Evolutionary conservation across 2,888 invertebrate genomes (phyloP).

Genomic region (Cerastis leucographa): DNA sequence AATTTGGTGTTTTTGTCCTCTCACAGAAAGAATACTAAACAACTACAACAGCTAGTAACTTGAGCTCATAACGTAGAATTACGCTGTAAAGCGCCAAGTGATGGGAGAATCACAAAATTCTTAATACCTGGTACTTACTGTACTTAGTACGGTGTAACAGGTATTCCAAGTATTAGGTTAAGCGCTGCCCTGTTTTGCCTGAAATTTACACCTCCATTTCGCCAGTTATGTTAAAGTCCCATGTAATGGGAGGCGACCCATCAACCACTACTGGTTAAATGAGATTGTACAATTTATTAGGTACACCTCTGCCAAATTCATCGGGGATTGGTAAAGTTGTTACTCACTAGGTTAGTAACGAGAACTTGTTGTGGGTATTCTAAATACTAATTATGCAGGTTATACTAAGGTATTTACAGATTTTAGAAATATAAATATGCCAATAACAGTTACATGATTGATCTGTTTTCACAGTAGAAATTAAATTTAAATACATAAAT

Average conservation of each 20-base stretch:
- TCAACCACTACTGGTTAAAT: neutral
- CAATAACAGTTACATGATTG: slow-evolving; percentile 18
- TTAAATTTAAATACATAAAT: slow-evolving; percentile 33
- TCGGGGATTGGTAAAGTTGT: neutral
- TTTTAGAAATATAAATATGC: slow-evolving; percentile 18
- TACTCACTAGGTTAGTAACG: neutral
- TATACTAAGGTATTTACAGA: neutral
- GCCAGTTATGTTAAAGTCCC: neutral
- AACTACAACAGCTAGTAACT: slow-evolving; percentile 46
- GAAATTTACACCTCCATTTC: slow-evolving; percentile 2
- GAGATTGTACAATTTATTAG: neutral
- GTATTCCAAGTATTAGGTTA: slow-evolving; percentile 21
- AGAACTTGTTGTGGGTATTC: neutral
- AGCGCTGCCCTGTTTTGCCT: slow-evolving; percentile 3
- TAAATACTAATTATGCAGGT: neutral
- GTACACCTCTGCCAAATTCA: neutral
- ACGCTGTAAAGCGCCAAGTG: slow-evolving; percentile 44
- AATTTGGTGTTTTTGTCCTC: slow-evolving; percentile 1
- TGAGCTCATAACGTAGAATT: slow-evolving; percentile 45
- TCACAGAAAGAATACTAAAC: slow-evolving; percentile 46
- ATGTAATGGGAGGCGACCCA: neutral
- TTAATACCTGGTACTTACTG: slow-evolving; percentile 33
- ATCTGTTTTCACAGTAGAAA: slow-evolving; percentile 23
- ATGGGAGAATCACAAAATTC: slow-evolving; percentile 47
- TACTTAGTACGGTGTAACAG: slow-evolving; percentile 24